Percentiles rank a stretch among this genome's conserved stretches.
phyloP scores from a whole-genome alignment of 1,140 invertebrate species.

The Galendromus occidentalis region DNA sequence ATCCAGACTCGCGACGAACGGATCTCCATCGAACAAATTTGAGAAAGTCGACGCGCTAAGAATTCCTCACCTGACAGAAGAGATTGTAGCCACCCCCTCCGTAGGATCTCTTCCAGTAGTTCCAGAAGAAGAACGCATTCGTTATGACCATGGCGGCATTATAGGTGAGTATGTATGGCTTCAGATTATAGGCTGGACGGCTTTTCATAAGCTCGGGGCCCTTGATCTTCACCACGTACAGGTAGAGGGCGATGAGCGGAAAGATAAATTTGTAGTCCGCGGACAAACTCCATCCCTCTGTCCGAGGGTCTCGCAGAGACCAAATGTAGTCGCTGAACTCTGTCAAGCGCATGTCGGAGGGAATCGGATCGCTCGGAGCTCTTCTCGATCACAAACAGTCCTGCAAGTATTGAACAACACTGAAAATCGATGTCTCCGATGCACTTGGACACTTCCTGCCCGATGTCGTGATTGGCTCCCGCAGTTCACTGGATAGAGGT shows the following conservation, averaged over 20 bases:
- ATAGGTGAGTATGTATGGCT: conserved; percentile 21
- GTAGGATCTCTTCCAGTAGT: not conserved
- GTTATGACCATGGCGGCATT: not conserved
- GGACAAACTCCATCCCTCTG: not conserved
- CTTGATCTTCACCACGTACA: conserved; percentile 17
- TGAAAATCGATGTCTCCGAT: no score
- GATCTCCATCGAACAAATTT: no score
- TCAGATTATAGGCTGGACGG: conserved; percentile 27
- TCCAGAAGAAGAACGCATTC: not conserved
- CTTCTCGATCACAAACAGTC: no score
- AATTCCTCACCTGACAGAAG: not conserved
- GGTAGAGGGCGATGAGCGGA: conserved; percentile 15
- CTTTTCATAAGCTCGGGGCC: conserved; percentile 29
- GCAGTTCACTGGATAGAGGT: no score
- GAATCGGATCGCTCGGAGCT: no score
- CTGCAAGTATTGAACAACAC: no score
- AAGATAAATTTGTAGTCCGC: not conserved
- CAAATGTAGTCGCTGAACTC: not conserved
- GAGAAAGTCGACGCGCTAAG: no score
- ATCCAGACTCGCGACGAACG: no score
- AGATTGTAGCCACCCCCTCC: not conserved
- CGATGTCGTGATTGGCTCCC: no score
- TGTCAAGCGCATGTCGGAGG: not conserved
- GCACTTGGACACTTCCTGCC: no score
- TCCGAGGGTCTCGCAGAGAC: not conserved